Percentiles rank a stretch among this genome's conserved stretches.
Conservation (phyloP, 37 sponge, comb jelly and placozoan genomes). For the Crambe crambe region DNA sequence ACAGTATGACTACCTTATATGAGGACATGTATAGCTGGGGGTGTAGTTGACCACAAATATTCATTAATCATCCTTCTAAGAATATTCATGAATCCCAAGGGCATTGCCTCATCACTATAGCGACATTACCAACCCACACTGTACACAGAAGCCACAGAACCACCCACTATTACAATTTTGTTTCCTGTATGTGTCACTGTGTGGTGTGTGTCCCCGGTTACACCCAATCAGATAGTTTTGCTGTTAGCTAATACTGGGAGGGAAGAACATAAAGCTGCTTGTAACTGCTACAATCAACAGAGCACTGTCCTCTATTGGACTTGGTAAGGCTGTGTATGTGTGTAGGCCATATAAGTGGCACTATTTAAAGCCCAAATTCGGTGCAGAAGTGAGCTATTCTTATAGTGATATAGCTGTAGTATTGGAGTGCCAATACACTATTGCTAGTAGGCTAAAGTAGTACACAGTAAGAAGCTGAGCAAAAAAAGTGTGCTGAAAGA, state of each 20-base stretch:
- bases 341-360: too few species aligned
- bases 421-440: too few species aligned
- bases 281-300: not conserved
- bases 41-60: not conserved
- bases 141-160: not conserved
- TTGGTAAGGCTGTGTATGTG: too few species aligned
- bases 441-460: too few species aligned
- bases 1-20: not conserved
- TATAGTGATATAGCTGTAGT: too few species aligned
- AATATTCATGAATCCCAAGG: not conserved
- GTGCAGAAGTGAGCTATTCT: too few species aligned
- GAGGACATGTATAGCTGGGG: not conserved
- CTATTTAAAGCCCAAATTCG: too few species aligned
- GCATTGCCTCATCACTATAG: not conserved
- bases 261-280: not conserved
- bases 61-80: not conserved
- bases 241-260: not conserved
- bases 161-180: not conserved
- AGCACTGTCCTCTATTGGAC: not conserved
- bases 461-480: too few species aligned
- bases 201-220: too few species aligned
- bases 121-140: not conserved
- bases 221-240: not conserved
- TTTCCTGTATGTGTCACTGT: too few species aligned
- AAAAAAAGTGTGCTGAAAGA: too few species aligned